Percentiles rank a stretch among this genome's conserved stretches.
Evolutionary conservation across 2,113 vertebrate species (phyloP).

Genomic region (Athene noctua): DNA sequence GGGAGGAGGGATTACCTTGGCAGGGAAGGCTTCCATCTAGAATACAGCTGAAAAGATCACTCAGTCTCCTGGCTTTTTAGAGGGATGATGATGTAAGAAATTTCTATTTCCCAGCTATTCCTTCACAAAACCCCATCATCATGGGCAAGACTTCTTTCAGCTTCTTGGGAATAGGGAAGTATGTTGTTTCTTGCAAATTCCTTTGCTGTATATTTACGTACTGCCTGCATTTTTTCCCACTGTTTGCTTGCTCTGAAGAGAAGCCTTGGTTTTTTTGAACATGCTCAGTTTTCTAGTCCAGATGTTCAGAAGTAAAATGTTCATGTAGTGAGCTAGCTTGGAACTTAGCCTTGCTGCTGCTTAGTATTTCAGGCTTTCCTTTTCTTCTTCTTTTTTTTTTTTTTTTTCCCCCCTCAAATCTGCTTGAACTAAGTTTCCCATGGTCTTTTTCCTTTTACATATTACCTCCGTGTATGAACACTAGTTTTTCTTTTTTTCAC

Average conservation of each 20-base stretch:
- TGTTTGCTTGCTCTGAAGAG: background rate
- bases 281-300: background rate
- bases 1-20: slow-evolving; percentile 27
- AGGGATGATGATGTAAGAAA: background rate
- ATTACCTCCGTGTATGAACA: background rate
- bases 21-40: background rate
- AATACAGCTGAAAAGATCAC: background rate
- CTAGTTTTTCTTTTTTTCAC: background rate
- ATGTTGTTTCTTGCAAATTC: background rate
- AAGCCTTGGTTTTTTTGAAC: background rate
- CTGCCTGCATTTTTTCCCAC: background rate
- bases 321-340: background rate
- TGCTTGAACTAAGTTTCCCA: slow-evolving; percentile 29
- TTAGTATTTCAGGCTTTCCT: background rate
- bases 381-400: background rate
- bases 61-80: background rate
- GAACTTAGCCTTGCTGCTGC: background rate
- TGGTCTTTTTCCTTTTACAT: slow-evolving; percentile 3
- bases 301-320: slow-evolving; percentile 24
- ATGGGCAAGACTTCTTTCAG: background rate
- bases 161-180: background rate
- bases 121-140: background rate
- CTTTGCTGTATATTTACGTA: background rate
- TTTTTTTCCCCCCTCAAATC: background rate
- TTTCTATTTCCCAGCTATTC: background rate